Conservation (phyloP, 1,140 invertebrate species). For the Ips typographus region DNA sequence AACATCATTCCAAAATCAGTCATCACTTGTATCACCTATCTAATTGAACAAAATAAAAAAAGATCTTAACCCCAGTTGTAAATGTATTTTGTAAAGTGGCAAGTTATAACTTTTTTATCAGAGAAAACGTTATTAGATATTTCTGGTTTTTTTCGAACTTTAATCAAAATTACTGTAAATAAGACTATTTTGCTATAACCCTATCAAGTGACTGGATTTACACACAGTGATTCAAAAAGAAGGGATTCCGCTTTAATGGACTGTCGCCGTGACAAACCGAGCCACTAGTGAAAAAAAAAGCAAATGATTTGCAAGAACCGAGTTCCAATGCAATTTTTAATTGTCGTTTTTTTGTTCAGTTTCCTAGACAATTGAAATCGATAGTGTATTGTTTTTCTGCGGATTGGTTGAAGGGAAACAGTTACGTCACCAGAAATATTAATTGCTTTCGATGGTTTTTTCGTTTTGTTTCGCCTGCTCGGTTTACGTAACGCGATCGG, state of each 20-base stretch:
- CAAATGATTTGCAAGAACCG: conserved; percentile 27
- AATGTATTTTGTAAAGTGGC: too few relatives aligned
- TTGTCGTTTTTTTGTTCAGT: conserved; percentile 25
- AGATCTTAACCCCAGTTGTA: too few relatives aligned
- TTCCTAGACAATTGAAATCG: conserved; percentile 32
- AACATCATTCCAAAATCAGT: background rate
- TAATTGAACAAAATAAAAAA: too few relatives aligned
- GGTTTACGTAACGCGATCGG: conserved; percentile 13
- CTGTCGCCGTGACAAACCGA: conserved; percentile 3
- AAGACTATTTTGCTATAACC: too few relatives aligned
- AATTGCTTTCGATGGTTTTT: conserved; percentile 28
- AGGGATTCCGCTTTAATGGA: too few relatives aligned
- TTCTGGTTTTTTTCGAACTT: too few relatives aligned
- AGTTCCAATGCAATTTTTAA: conserved; percentile 32
- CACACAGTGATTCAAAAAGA: too few relatives aligned
- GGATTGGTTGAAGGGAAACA: conserved; percentile 22
- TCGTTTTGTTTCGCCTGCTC: conserved; percentile 18
- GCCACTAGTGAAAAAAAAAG: conserved; percentile 10
- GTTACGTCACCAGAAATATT: conserved; percentile 28
- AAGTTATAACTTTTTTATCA: too few relatives aligned
- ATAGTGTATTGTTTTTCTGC: conserved; percentile 31
- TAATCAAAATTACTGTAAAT: too few relatives aligned
- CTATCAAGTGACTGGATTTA: too few relatives aligned
- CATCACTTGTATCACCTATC: too few relatives aligned
- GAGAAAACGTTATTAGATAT: too few relatives aligned